Evolutionary conservation across 2,888 invertebrate genomes (phyloP).

Genomic region (Trilocha varians): DNA sequence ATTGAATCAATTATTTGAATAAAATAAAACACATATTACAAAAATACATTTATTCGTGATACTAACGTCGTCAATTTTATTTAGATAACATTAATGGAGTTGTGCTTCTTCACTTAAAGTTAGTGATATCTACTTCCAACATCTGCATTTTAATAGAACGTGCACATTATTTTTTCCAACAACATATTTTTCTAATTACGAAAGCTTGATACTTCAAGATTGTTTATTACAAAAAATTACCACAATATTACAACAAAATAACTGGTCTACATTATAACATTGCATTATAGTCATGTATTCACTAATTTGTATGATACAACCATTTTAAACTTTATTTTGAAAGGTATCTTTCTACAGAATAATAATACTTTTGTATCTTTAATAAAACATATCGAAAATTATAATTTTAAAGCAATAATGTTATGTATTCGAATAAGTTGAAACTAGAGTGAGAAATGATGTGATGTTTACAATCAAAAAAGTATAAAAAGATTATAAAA

Average conservation of each 20-base stretch:
- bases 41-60: slow-evolving; percentile 18
- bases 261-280: neutral
- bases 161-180: neutral
- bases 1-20: no score
- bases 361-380: neutral
- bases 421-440: no score
- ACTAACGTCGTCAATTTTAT: slow-evolving; percentile 12
- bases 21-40: slow-evolving; percentile 11
- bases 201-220: neutral
- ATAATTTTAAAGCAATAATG: no score
- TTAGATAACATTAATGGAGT: neutral
- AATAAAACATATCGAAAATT: neutral
- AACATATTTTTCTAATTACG: neutral
- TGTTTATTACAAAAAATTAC: neutral
- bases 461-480: slow-evolving; percentile 4
- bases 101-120: neutral
- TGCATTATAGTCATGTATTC: no score
- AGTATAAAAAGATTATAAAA: slow-evolving; percentile 14
- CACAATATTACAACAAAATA: neutral
- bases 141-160: neutral
- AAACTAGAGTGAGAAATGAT: neutral
- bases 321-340: neutral
- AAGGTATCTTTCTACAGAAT: neutral
- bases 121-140: neutral
- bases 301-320: neutral